Base-by-base conservation (phyloP, 2,888 invertebrate species). In the Nycteola revayana region DNA sequence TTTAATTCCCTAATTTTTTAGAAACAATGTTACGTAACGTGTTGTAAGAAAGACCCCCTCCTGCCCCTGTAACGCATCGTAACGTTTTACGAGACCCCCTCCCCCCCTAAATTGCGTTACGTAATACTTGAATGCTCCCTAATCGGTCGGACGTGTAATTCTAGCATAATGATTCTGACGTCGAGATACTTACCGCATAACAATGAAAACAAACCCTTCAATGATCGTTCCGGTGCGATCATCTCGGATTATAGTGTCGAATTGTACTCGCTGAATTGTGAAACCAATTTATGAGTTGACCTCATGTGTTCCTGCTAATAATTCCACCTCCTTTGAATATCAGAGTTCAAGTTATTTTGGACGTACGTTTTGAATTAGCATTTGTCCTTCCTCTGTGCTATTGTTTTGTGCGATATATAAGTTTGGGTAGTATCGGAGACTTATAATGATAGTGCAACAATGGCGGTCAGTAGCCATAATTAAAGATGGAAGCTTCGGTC, bases 171-270 rank as follows among this genome's bases (percentile, higher is more conserved):
- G n/a, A n/a, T n/a, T n/a, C n/a, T n/a, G n/a, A n/a, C n/a, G n/a
- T n/a, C n/a, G n/a, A n/a, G n/a, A n/a, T n/a, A n/a, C n/a, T n/a
- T n/a, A 18, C 21, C 37, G 42, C 42, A 28, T 24, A 17, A 38
- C 43, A 80, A 63, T 67, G 84, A 64, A 76, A 69, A 76, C 75
- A 40, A 34, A 32, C 10, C 9, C 32, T 25, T 46, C 44, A 54
- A 74, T 66, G 76, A 63, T 70, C 75, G 81, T 83, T 82, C 81
- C 81, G 83, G 78, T 76, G 78, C 68, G 69, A 70, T 77, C 79
- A 81, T 75, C 77, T 71, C 66, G 65, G 57, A 75, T 77, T 75
- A 75, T 70, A 67, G 68, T 73, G 73, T 79, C 81, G 77, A 84
- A 80, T 79, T 73, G 74, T 72, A 73, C 66, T 72, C 70, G 63